Conservation (phyloP, 2,888 invertebrate genomes). For the Dermolepida albohirtum region DNA sequence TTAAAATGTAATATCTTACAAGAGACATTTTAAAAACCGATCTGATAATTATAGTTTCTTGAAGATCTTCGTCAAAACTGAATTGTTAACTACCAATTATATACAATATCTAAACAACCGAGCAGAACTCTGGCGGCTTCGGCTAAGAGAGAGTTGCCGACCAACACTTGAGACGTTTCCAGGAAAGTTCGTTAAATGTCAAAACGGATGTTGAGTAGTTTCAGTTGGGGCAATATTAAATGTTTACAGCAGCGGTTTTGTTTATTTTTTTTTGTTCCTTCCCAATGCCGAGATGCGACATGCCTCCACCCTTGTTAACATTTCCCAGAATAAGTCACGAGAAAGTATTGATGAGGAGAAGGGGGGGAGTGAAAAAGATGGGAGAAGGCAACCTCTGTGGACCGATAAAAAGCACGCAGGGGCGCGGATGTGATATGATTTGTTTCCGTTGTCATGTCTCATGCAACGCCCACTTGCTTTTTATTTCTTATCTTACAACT, state of each 20-base stretch:
- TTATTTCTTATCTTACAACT: conserved; percentile 2
- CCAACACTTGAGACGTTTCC: conserved; percentile 20
- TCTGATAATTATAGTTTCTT: neutral
- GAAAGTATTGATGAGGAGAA: neutral
- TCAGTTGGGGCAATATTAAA: conserved; percentile 22
- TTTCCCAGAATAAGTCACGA: conserved; percentile 15
- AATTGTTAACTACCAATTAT: conserved; percentile 26
- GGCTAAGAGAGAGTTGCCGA: conserved; percentile 1
- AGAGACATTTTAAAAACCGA: conserved; percentile 23
- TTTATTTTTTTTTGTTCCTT: conserved; percentile 36
- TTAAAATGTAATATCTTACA: conserved; percentile 9
- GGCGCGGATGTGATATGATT: conserved; percentile 25
- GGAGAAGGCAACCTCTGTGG: conserved; percentile 17
- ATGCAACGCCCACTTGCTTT: conserved; percentile 22
- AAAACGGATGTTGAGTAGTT: conserved; percentile 35
- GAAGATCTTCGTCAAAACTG: conserved; percentile 1
- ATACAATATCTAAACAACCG: conserved; percentile 16
- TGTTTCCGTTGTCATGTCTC: conserved; percentile 18
- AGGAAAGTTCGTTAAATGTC: conserved; percentile 37
- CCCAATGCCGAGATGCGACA: conserved; percentile 1
- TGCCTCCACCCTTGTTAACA: conserved; percentile 15
- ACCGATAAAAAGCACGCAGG: conserved; percentile 8
- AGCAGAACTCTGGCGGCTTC: neutral
- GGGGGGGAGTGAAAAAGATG: neutral
- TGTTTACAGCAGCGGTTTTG: conserved; percentile 26